Evolutionary conservation across 2,888 invertebrate species (phyloP), one percentile per base, ranked within the genome.

Genomic region (Adineta ricciae): DNA sequence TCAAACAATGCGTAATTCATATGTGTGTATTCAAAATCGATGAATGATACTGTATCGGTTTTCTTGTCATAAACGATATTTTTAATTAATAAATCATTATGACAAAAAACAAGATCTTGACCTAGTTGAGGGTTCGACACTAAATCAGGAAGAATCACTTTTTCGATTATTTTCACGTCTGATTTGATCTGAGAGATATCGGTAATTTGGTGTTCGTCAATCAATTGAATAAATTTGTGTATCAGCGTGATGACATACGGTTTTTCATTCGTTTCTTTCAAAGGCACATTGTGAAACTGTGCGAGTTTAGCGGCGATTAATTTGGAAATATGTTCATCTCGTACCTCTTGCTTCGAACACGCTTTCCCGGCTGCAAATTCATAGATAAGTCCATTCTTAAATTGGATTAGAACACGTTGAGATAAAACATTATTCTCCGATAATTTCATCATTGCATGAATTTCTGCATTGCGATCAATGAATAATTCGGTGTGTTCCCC

Each of bases 401-500:
- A 87, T 52, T 82, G 72, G 52, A 86, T 83, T n/a, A 86, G 56
- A 19, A 78, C 19, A n/a, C 19, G 24, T 41, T 78, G 24, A 16
- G 78, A n/a, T 78, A 78, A n/a, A 64, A 64, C 32, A 21, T 36
- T 36, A 78, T n/a, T 2, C 52, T 82, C 83, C 72, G 86, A 83
- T 73, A 86, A 54, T 41, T 84, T 73, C 21, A 83, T 56, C 86
- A 86, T 86, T 27, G 83, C 83, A 27, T 82, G n/a, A 5, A 86
- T 36, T 78, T 87, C 87, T 1, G 54, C 86, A 52, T 56, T 87
- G 88, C 89, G 87, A 86, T 89, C 88, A 72, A 89, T 89, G 84
- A 90, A 87, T 83, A 88, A 88, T 46, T 88, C 88, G 0, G 89
- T 89, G 83, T 88, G 88, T 49, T 88, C 87, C 4, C 89, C 89